phyloP scores from a whole-genome alignment of 2,888 invertebrate genomes.

The Tyria jacobaeae region DNA sequence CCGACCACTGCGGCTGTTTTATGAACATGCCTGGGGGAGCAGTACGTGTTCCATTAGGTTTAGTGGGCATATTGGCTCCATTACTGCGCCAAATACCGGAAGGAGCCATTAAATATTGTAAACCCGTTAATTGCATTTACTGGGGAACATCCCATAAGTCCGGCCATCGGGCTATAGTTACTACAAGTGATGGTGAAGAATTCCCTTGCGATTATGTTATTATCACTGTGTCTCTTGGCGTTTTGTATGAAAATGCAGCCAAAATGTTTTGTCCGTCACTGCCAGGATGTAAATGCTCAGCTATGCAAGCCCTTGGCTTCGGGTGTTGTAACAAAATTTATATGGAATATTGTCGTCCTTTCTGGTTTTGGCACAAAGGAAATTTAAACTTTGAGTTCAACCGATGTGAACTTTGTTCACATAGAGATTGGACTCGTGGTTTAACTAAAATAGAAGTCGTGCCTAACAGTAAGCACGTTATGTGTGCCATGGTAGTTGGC shows the following conservation, averaged over 20 bases:
- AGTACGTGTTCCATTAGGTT: constrained; percentile 88
- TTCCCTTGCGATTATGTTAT: constrained; percentile 93
- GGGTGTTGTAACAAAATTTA: constrained; percentile 93
- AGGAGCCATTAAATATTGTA: constrained; percentile 88
- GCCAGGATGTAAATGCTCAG: constrained; percentile 89
- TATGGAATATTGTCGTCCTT: constrained; percentile 90
- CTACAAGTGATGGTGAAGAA: constrained; percentile 89
- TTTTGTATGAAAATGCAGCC: constrained; percentile 88
- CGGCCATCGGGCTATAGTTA: constrained; percentile 85
- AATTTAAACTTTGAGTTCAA: constrained; percentile 88
- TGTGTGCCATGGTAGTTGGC: constrained; percentile 91
- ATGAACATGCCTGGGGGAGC: constrained; percentile 87
- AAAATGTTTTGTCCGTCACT: constrained; percentile 90
- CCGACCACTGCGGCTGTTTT: constrained; percentile 74
- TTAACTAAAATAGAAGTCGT: constrained; percentile 90
- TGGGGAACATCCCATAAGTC: constrained; percentile 88
- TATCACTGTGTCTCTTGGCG: constrained; percentile 92
- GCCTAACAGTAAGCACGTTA: constrained; percentile 89
- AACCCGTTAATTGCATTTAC: constrained; percentile 89
- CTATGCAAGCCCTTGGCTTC: constrained; percentile 89
- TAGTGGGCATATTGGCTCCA: constrained; percentile 88
- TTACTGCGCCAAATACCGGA: constrained; percentile 88
- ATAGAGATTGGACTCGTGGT: constrained; percentile 91
- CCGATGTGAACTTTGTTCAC: constrained; percentile 79
- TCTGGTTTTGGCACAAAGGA: constrained; percentile 90